A percentile compares a stretch with the other conserved stretches of the same genome.
Evolutionary conservation across 2,113 vertebrate genomes (phyloP).

Genomic region (Ancistrus triradiatus): DNA sequence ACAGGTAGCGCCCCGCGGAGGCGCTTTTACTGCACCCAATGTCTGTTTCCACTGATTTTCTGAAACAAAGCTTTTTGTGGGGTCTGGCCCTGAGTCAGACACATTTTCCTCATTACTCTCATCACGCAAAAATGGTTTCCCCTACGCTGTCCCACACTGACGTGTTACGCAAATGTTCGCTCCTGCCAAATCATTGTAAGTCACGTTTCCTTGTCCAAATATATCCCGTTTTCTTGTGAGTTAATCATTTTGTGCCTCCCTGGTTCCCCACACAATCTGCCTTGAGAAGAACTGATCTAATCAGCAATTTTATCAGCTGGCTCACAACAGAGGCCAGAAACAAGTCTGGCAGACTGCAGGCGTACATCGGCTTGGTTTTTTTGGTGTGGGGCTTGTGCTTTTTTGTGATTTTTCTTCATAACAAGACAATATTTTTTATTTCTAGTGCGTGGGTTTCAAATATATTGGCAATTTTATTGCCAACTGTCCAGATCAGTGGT

Average conservation of each 20-base stretch:
- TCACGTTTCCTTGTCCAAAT: constrained; percentile 10
- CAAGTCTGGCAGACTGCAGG: too few species aligned
- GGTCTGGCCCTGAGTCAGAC: constrained; percentile 20
- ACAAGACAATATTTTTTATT: too few species aligned
- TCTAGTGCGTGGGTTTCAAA: too few species aligned
- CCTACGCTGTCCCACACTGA: constrained; percentile 29
- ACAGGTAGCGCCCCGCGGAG: not conserved
- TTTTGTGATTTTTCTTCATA: too few species aligned
- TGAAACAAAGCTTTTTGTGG: constrained; percentile 17
- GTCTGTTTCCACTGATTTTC: constrained; percentile 1
- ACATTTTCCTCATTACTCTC: constrained; percentile 32
- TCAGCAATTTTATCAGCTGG: too few species aligned
- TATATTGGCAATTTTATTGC: too few species aligned
- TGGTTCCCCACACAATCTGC: not conserved
- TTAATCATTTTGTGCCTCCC: not conserved
- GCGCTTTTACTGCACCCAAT: not conserved
- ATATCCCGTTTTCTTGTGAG: not conserved
- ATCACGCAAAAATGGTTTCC: constrained; percentile 36
- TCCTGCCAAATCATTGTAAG: constrained; percentile 20
- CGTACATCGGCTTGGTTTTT: too few species aligned
- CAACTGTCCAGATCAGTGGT: too few species aligned
- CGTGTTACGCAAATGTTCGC: constrained; percentile 7
- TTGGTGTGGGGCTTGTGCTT: too few species aligned
- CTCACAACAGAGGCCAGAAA: too few species aligned
- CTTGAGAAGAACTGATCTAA: too few species aligned